Base-by-base conservation (phyloP, 1,140 invertebrate genomes). In the Euwallacea similis region DNA sequence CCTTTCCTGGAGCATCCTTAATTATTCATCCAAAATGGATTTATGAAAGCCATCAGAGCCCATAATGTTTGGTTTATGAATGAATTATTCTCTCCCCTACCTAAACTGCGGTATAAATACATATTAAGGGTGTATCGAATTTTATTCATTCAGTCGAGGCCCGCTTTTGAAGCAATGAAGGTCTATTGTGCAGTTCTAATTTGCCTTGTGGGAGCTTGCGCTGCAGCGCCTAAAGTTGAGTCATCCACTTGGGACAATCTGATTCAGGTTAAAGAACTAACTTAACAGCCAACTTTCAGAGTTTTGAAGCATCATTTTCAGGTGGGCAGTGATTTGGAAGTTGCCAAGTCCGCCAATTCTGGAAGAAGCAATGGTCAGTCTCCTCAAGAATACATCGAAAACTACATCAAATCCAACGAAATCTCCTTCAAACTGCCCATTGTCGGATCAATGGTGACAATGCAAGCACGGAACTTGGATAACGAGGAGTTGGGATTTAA, bases 381-480 rank as follows among this genome's bases (percentile, higher is more conserved):
- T 70, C 85, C 90, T 79, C 80, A 91, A 72, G 88, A 91, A 74
- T 86, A 82, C 66, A 79, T 92, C n/a, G 86, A 90, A 76, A 85
- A 84, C 75, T 92, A 89, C 76, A 84, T 93, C 59, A 84, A 87
- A 66, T 87, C 86, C 73, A 90, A 93, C 79, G 91, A 93, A 79
- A 87, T 92, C 33, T 88, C 88, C 75, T 88, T 92, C 81, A 86
- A 88, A 75, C 79, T 93, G 67, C 91, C 90, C 41, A 78, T 89
- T 58, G 87, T 87, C 53, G 89, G 89, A 62, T 85, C 88, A 53
- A 87, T 87, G 77, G 85, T 93, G 69, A 90, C 89, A 73, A 85
- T 93, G 61, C 90, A 88, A 77, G 88, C 90, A 13, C 86, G 90
- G 75, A 89, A 91, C 81, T 82, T 92, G 65, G 89, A 89, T 70